These are phyloP conservation scores for rabbit (Oryctolagus cuniculus) DNA, from an alignment of 2,113 vertebrate genomes.

Conservation along the genomic window DNA sequence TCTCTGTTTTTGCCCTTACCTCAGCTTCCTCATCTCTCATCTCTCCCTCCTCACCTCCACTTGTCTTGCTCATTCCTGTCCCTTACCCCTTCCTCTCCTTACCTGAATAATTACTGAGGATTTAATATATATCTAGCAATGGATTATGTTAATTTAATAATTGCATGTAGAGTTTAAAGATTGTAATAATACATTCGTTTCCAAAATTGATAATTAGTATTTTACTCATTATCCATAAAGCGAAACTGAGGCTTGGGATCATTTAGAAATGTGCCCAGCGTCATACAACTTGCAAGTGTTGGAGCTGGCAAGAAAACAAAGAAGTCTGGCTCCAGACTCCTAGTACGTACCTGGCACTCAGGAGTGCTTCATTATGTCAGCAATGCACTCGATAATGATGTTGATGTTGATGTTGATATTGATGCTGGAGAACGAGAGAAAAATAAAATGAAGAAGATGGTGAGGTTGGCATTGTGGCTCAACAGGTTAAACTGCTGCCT, in stretches of 20 bases:
- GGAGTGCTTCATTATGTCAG: fast-evolving
- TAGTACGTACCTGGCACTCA: fast-evolving
- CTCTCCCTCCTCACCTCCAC: fast-evolving
- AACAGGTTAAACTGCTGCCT: no score
- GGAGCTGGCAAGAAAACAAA: not conserved
- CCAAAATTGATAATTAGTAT: not conserved
- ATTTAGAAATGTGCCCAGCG: not conserved
- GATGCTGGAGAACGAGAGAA: not conserved
- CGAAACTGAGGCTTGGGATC: not conserved
- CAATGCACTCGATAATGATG: fast-evolving
- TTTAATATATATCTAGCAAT: not conserved
- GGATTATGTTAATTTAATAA: not conserved
- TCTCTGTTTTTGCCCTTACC: no score
- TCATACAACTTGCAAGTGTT: not conserved
- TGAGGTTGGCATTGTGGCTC: no score
- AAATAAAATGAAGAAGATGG: no score
- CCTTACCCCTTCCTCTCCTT: not conserved
- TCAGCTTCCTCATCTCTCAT: not conserved
- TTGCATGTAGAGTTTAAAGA: not conserved
- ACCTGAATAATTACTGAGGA: not conserved
- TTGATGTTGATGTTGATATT: no score
- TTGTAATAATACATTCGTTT: not conserved
- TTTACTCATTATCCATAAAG: not conserved
- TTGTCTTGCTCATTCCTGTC: not conserved
- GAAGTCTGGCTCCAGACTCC: not conserved